phyloP scores from a whole-genome alignment of 92 coral and sea anemone species.

The Epizoanthus stellaris region DNA sequence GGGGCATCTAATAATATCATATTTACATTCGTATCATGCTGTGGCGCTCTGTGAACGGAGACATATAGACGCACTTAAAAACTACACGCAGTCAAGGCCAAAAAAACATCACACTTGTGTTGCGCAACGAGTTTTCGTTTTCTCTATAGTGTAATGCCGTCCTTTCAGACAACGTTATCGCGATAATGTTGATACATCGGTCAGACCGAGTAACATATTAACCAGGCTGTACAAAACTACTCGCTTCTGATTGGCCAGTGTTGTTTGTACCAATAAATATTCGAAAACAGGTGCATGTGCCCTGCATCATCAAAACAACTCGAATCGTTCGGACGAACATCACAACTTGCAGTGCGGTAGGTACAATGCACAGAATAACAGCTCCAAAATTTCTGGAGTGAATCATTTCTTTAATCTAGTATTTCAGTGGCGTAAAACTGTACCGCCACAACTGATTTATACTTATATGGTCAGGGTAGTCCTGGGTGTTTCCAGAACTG shows the following conservation, averaged over 20 bases:
- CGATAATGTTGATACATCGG: not conserved
- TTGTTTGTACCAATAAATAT: slow-evolving; percentile 5
- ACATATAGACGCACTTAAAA: not conserved
- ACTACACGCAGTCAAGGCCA: not conserved
- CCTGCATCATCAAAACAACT: slow-evolving; percentile 23
- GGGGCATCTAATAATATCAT: too few species aligned
- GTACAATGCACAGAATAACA: not conserved
- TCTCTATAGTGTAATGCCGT: not conserved
- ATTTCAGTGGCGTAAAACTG: too few species aligned
- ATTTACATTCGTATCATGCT: not conserved
- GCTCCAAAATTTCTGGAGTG: not conserved
- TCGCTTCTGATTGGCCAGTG: slow-evolving; percentile 26
- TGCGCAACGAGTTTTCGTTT: not conserved
- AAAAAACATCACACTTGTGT: not conserved
- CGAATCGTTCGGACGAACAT: not conserved
- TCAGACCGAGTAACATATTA: slow-evolving; percentile 7
- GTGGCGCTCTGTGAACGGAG: not conserved
- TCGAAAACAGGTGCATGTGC: slow-evolving; percentile 25
- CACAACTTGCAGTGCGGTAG: slow-evolving; percentile 2
- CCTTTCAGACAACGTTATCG: not conserved
- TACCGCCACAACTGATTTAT: too few species aligned
- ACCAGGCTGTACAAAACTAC: not conserved
- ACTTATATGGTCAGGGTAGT: too few species aligned
- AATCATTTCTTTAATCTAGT: not conserved
- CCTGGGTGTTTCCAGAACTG: too few species aligned